These are phyloP conservation scores for Drosophila limbata DNA, from an alignment of 2,888 invertebrate species.

Conservation along the genomic window DNA sequence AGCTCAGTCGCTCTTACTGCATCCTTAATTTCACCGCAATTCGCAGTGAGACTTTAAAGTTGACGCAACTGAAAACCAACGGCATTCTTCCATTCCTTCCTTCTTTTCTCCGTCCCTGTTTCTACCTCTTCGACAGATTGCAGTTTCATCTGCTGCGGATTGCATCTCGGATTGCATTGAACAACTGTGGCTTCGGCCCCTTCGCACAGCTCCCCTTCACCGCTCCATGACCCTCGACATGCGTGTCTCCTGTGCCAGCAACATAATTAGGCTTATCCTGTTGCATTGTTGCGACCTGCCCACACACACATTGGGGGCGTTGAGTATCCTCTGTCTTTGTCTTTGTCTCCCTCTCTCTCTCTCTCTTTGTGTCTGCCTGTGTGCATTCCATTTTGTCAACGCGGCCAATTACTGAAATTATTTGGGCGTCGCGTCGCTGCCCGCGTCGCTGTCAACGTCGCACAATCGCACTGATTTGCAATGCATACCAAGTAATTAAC, in stretches of 20 bases:
- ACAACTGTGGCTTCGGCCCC: slow-evolving; percentile 14
- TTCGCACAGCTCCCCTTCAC: not conserved
- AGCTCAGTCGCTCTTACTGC: not conserved
- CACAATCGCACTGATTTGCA: slow-evolving; percentile 39
- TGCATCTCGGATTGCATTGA: slow-evolving; percentile 49
- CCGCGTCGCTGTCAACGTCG: slow-evolving; percentile 28
- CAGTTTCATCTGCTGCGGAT: slow-evolving; percentile 21
- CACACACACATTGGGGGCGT: slow-evolving; percentile 10
- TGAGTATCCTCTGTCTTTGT: slow-evolving; percentile 1
- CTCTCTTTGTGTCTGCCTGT: not conserved
- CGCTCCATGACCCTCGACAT: not conserved
- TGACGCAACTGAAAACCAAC: slow-evolving; percentile 13
- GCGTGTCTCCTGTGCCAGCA: slow-evolving; percentile 11
- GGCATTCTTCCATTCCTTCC: not conserved
- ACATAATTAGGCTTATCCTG: slow-evolving; percentile 65
- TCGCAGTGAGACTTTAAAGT: slow-evolving; percentile 16
- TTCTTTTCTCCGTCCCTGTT: not conserved
- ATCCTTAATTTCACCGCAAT: slow-evolving; percentile 26
- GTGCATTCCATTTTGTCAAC: slow-evolving; percentile 51
- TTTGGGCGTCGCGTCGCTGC: slow-evolving; percentile 44
- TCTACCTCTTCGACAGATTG: not conserved
- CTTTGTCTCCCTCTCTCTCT: not conserved
- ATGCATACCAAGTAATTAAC: slow-evolving; percentile 56
- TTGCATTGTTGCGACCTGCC: slow-evolving; percentile 50
- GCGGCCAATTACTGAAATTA: slow-evolving; percentile 63